Evolutionary conservation across 2,113 vertebrate genomes (phyloP), one percentile per base, ranked within the genome.

Genomic region (Ptilonorhynchus violaceus): DNA sequence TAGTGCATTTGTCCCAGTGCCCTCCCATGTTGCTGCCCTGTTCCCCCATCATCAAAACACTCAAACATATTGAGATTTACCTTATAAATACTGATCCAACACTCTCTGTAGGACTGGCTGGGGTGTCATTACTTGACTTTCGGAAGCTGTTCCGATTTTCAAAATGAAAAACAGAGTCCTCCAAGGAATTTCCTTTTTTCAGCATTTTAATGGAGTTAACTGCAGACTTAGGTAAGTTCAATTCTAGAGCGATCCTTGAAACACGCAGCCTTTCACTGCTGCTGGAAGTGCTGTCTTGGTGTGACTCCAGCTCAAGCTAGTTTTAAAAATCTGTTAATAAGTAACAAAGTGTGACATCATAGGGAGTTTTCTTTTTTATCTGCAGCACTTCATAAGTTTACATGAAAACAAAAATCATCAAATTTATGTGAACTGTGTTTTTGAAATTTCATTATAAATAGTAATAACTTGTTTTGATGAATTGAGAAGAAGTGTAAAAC

Each of bases 281-380:
- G 3, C 84, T 91, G 96, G 95, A 97, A 95, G 72, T 94, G 73
- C 55, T 81, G 66, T 81, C 82, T 85, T 96, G 49, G n/a, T 73
- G 53, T 74, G 88, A 88, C 92, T 96, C 53, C 84, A 91, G 86
- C 76, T 93, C 73, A 72, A 82, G 53, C 89, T 50, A 74, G 73
- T 28, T 84, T 94, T 89, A 76, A 13, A 84, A 83, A 39, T 74
- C 66, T 58, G 97, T 98, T 98, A 98, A 98, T 98, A 93, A 98
- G 97, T 98, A 98, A 98, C 94, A 0, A 59, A 25, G 55, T 93
- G 56, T 94, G 93, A 93, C 86, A 67, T 96, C 92, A 94, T 60
- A 89, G 44, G 23, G 53, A 24, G 28, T 90, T 91, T 96, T 96
- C 58, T 76, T 88, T 84, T 76, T 87, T 93, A 58, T 66, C 44